These are phyloP conservation scores for Cyprinodon diabolis DNA, from an alignment of 2,797 vertebrate genomes.

Conservation along the genomic window DNA sequence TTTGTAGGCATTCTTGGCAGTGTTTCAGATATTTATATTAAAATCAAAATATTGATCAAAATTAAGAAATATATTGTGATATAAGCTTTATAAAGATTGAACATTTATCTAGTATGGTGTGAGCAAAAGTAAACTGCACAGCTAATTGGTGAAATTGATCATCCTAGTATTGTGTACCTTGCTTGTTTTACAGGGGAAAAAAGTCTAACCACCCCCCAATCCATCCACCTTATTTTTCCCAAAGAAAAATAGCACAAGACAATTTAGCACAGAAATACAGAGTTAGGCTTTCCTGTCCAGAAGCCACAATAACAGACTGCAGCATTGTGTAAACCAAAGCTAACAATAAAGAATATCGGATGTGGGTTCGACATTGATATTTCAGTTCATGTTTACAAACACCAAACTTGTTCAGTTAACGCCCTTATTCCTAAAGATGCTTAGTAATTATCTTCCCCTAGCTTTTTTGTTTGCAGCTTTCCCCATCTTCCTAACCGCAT, in stretches of 20 bases:
- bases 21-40: too few species aligned
- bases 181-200: background rate
- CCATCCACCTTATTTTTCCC: background rate
- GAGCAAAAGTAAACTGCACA: background rate
- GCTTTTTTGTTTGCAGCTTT: slow-evolving; percentile 27
- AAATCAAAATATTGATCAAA: too few species aligned
- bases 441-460: slow-evolving; percentile 22
- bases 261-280: background rate
- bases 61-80: too few species aligned
- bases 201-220: too few species aligned
- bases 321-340: slow-evolving; percentile 7
- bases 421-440: background rate
- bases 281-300: background rate
- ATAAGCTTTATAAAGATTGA: background rate
- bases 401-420: background rate
- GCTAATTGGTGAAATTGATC: background rate
- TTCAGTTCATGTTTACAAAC: slow-evolving; percentile 18
- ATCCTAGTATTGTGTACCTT: background rate
- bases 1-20: too few species aligned
- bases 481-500: slow-evolving; percentile 39
- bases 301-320: slow-evolving; percentile 8
- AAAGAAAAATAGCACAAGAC: background rate
- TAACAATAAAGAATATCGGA: slow-evolving; percentile 66
- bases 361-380: slow-evolving; percentile 55
- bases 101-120: background rate